Base-by-base conservation (phyloP, 1,140 invertebrate genomes). In the Drosophila lini region DNA sequence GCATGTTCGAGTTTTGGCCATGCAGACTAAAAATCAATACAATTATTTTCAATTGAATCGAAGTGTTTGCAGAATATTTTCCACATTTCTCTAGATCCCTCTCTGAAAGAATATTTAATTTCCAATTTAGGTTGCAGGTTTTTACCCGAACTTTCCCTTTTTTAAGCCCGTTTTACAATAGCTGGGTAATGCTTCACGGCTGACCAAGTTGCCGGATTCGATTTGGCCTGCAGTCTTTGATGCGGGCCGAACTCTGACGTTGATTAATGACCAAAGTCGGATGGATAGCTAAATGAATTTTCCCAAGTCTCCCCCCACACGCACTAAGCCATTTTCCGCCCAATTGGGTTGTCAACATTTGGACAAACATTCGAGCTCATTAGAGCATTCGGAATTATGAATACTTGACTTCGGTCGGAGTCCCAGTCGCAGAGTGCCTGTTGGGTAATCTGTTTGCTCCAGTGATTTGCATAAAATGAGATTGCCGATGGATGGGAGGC, bases 331-430 rank as follows among this genome's bases (percentile, higher is more conserved):
- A 88, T 88, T 89, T 88, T 84, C 84, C 61, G 85, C 69, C 78
- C 85, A 89, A 89, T 89, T 89, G 76, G 73, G 56, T 78, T 89
- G 84, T 88, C 80, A 83, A 71, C 69, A 89, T 68, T 86, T 77
- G 81, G 80, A 74, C 80, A 86, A 88, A 86, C 80, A 88, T 88
- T 88, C 57, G 70, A 40, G 78, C 84, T 89, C 69, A 89, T 88
- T 89, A 86, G 76, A 71, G 81, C 65, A 64, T 47, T 62, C 57
- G 59, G 69, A 74, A 85, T 85, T 85, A 85, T 85, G 83, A 85
- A 85, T 85, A 85, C 81, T 78, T 74, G 74, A 67, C 77, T 77
- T 73, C 48, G 59, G 60, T 22, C 45, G 19, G 15, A 34, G 48
- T 58, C 44, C 38, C 15, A 56, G 34, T 53, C 44, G 36, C 52